These are phyloP conservation scores for Pyxicephalus adspersus DNA, from an alignment of 2,113 vertebrate genomes.

Conservation along the genomic window DNA sequence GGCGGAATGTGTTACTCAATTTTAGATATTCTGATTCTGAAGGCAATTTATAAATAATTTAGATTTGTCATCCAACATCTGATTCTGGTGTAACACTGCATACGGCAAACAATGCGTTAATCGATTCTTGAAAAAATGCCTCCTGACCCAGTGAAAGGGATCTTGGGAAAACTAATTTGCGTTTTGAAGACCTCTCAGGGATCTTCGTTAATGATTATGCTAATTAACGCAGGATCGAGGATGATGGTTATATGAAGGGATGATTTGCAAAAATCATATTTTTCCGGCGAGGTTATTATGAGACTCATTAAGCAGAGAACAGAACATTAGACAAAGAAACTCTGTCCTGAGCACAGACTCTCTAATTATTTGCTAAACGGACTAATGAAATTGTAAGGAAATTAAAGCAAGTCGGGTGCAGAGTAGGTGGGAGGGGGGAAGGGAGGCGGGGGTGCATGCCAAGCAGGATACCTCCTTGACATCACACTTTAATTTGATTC, in stretches of 20 bases:
- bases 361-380: slow-evolving; percentile 55
- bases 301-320: slow-evolving; percentile 57
- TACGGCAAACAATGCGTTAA: slow-evolving; percentile 24
- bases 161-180: slow-evolving; percentile 56
- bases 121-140: slow-evolving; percentile 26
- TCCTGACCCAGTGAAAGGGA: slow-evolving; percentile 46
- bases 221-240: slow-evolving; percentile 51
- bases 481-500: slow-evolving; percentile 23
- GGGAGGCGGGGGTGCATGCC: background rate
- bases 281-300: slow-evolving; percentile 54
- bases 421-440: background rate
- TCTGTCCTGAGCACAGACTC: slow-evolving; percentile 41
- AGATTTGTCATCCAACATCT: background rate
- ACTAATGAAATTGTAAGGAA: slow-evolving; percentile 52
- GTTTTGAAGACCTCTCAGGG: slow-evolving; percentile 51
- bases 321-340: slow-evolving; percentile 55
- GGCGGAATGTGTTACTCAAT: background rate
- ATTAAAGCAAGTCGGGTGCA: slow-evolving; percentile 44
- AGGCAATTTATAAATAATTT: background rate
- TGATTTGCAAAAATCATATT: slow-evolving; percentile 57
- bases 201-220: slow-evolving; percentile 52
- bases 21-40: background rate
- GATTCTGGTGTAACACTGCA: background rate
- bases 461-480: slow-evolving; percentile 17
- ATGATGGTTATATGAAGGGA: slow-evolving; percentile 56